Conservation (phyloP, 2,113 vertebrate species). For the Sebastes fasciatus region DNA sequence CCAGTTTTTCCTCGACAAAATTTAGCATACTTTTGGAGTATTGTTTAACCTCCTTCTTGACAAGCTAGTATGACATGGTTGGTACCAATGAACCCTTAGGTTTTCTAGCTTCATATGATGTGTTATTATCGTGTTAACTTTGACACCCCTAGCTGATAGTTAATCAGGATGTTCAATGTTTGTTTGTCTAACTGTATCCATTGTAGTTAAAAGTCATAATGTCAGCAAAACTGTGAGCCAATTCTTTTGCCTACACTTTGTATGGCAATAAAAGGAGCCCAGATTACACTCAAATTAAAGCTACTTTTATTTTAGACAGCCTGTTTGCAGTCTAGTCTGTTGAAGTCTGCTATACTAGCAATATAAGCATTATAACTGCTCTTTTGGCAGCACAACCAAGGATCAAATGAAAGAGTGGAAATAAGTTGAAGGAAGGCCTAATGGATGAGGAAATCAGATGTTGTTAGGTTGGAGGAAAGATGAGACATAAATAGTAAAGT, state of each 20-base stretch:
- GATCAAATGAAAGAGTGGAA: neutral
- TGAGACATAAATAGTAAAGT: neutral
- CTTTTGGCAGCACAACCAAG: neutral
- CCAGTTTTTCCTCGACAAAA: too few relatives aligned
- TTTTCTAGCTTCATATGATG: too few relatives aligned
- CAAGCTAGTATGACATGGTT: too few relatives aligned
- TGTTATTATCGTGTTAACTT: too few relatives aligned
- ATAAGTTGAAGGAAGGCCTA: neutral
- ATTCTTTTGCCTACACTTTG: neutral
- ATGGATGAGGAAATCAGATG: slow-evolving; percentile 23
- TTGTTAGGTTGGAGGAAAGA: neutral
- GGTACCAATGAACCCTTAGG: too few relatives aligned
- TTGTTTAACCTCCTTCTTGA: too few relatives aligned
- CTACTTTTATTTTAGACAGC: slow-evolving; percentile 1
- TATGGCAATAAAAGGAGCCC: neutral
- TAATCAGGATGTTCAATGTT: neutral
- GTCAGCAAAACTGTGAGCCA: neutral
- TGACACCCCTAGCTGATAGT: neutral
- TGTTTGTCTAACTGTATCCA: neutral
- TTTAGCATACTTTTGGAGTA: too few relatives aligned
- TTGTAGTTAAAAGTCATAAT: neutral
- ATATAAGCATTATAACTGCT: neutral
- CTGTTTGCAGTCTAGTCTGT: neutral
- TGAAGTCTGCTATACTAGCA: neutral
- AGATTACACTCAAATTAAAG: neutral